Conservation (phyloP, 2,797 vertebrate genomes). For the Pipistrellus pygmaeus region DNA sequence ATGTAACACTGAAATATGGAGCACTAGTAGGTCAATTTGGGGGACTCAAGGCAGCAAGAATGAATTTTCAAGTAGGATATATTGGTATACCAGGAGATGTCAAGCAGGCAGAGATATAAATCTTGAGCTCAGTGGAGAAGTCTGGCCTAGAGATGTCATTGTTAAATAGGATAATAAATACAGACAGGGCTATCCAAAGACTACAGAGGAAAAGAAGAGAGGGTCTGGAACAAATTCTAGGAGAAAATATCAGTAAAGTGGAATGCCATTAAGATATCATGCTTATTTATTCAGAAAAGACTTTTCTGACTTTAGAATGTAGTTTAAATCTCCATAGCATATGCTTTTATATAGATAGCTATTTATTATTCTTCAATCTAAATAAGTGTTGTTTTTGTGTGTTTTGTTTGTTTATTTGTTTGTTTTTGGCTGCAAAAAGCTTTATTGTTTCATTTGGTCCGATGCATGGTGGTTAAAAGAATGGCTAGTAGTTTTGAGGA, state of each 20-base stretch:
- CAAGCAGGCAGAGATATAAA: neutral
- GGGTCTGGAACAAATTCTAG: neutral
- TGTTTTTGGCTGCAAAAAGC: too few species aligned
- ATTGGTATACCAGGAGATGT: neutral
- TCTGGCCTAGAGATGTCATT: neutral
- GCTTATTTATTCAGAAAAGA: neutral
- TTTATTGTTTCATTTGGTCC: too few species aligned
- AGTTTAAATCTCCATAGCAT: neutral
- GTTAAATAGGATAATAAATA: neutral
- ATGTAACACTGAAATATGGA: neutral
- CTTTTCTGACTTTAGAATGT: neutral
- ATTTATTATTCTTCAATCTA: neutral
- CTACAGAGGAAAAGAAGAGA: neutral
- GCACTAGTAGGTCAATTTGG: neutral
- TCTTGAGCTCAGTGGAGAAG: neutral
- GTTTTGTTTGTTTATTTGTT: neutral
- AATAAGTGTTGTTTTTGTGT: neutral
- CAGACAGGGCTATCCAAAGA: neutral
- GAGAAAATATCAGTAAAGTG: neutral
- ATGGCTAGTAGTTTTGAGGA: too few species aligned
- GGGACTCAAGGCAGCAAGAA: neutral
- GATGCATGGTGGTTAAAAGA: too few species aligned
- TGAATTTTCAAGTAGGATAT: neutral
- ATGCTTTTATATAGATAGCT: neutral
- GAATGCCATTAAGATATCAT: neutral